These are phyloP conservation scores for Silurus aristotelis DNA, from an alignment of 2,797 vertebrate species.

Conservation along the genomic window DNA sequence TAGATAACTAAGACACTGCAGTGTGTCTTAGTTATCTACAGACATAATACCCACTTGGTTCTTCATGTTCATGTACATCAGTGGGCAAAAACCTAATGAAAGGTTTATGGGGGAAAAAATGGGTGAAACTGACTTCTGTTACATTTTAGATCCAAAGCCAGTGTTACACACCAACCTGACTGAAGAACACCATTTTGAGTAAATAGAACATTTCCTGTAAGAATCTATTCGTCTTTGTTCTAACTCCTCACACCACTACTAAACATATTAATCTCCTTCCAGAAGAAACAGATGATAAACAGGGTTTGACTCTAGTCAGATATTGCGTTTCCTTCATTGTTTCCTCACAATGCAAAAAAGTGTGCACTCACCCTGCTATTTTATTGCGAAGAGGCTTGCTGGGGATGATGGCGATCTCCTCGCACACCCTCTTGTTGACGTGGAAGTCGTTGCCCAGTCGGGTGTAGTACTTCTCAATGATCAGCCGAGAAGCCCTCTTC, in stretches of 20 bases:
- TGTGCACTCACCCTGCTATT: conserved; percentile 85
- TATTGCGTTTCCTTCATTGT: too few species aligned
- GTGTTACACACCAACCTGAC: not conserved
- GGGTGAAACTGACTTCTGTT: not conserved
- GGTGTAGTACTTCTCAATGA: conserved; percentile 97
- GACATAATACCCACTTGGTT: too few species aligned
- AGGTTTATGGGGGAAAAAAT: not conserved
- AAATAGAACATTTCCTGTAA: not conserved
- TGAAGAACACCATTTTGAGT: not conserved
- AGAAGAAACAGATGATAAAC: not conserved
- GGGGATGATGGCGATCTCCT: conserved; percentile 97
- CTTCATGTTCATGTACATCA: too few species aligned
- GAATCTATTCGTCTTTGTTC: not conserved
- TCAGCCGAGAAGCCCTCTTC: conserved; percentile 94
- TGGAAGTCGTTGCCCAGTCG: conserved; percentile 96
- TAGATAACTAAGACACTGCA: too few species aligned
- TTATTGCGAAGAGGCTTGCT: conserved; percentile 97
- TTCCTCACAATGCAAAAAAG: not conserved
- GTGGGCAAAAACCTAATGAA: not conserved
- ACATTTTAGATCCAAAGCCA: not conserved
- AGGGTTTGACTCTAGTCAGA: not conserved
- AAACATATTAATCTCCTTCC: not conserved
- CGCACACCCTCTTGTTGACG: conserved; percentile 95
- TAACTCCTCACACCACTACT: not conserved
- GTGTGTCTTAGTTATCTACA: too few species aligned